Percentiles rank a stretch among this genome's conserved stretches.
phyloP scores from a whole-genome alignment of 1,140 invertebrate species.

The Palaemon carinicauda region DNA sequence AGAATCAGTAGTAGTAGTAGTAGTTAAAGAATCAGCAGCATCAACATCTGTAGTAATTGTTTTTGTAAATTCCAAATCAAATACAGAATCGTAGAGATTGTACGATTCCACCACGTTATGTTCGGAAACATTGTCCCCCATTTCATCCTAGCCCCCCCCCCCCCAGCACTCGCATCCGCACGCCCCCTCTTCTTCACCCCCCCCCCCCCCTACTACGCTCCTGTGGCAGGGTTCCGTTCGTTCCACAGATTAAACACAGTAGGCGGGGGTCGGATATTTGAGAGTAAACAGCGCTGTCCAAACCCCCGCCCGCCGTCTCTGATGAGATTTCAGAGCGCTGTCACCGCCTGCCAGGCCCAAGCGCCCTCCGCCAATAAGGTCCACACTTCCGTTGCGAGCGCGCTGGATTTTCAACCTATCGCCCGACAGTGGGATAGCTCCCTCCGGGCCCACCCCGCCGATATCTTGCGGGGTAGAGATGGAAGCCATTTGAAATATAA shows the following conservation, averaged over 20 bases:
- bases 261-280: slow-evolving; percentile 41
- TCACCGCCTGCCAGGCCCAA: background rate
- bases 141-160: background rate
- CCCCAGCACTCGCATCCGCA: too few relatives aligned
- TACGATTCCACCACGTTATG: too few relatives aligned
- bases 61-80: too few relatives aligned
- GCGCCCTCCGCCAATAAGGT: background rate
- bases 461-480: slow-evolving; percentile 20
- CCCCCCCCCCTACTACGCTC: background rate
- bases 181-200: too few relatives aligned
- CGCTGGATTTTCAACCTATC: slow-evolving; percentile 1
- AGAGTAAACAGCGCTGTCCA: slow-evolving; percentile 45
- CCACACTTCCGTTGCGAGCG: background rate
- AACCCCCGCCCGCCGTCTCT: slow-evolving; percentile 31
- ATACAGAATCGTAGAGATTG: too few relatives aligned
- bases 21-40: too few relatives aligned
- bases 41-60: too few relatives aligned
- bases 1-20: too few relatives aligned
- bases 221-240: background rate
- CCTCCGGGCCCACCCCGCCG: background rate
- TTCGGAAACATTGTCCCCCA: background rate
- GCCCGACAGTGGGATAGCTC: background rate
- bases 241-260: slow-evolving; percentile 28
- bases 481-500: slow-evolving; percentile 39
- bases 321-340: slow-evolving; percentile 35